A percentile compares a stretch with the other conserved stretches of the same genome.
These are phyloP conservation scores for Macroramphosus scolopax DNA, from an alignment of 2,797 vertebrate species.

Conservation along the genomic window DNA sequence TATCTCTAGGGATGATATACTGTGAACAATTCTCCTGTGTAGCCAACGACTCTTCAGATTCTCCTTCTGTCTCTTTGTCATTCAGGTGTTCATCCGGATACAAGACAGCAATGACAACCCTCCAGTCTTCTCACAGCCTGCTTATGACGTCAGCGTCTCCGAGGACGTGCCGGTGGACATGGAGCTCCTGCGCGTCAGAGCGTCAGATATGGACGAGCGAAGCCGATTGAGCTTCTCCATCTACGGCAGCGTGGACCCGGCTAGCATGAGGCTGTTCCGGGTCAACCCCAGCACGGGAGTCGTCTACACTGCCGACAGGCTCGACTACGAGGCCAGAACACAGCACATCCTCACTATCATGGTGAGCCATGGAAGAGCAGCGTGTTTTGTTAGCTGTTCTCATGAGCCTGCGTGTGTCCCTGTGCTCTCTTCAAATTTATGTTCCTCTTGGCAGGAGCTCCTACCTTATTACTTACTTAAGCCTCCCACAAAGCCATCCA, in stretches of 20 bases:
- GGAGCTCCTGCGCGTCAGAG: conserved; percentile 87
- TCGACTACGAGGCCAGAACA: conserved; percentile 89
- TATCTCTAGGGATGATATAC: conserved; percentile 3
- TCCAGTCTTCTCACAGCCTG: conserved; percentile 87
- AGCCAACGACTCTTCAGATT: too few relatives aligned
- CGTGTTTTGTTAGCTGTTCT: conserved; percentile 6
- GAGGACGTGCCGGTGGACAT: conserved; percentile 87
- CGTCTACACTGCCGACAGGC: conserved; percentile 84
- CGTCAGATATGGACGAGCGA: conserved; percentile 88
- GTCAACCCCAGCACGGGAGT: conserved; percentile 89
- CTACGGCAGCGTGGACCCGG: conserved; percentile 88
- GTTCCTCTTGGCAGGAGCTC: conserved; percentile 19
- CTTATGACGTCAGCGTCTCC: conserved; percentile 87
- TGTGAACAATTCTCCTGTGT: background rate
- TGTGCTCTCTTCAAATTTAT: conserved; percentile 18
- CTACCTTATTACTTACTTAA: conserved; percentile 27
- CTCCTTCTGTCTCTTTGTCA: too few relatives aligned
- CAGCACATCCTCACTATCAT: conserved; percentile 93
- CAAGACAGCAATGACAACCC: conserved; percentile 95
- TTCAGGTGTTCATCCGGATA: conserved; percentile 90
- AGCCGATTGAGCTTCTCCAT: conserved; percentile 92
- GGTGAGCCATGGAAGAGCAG: conserved; percentile 69
- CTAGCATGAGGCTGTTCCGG: conserved; percentile 90
- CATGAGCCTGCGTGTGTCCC: conserved; percentile 9
- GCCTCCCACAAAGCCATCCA: conserved; percentile 16